A percentile compares a stretch with the other conserved stretches of the same genome.
These are phyloP conservation scores for Stictonetta naevosa DNA, from an alignment of 2,113 vertebrate genomes.

Conservation along the genomic window DNA sequence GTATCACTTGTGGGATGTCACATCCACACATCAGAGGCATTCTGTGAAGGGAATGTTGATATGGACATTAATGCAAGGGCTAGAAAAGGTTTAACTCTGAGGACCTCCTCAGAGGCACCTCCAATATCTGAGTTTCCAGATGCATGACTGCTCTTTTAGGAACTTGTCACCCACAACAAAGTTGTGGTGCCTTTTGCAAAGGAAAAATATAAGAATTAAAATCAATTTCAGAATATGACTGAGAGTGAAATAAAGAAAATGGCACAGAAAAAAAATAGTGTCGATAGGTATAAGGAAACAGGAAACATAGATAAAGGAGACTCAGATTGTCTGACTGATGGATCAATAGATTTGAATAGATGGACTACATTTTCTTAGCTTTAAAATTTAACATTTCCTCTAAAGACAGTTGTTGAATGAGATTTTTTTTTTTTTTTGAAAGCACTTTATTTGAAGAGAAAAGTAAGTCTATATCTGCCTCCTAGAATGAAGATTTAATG, in stretches of 20 bases:
- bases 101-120: not conserved
- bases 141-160: not conserved
- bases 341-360: not conserved
- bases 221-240: not conserved
- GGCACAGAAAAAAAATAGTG: not conserved
- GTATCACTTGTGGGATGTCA: accelerated
- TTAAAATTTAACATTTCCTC: not conserved
- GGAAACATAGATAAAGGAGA: not conserved
- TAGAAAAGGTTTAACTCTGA: not conserved
- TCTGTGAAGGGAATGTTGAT: not conserved
- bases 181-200: not conserved
- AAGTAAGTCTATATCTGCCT: not conserved
- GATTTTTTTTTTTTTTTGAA: not conserved
- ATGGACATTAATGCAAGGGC: not conserved
- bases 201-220: not conserved
- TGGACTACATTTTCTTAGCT: not conserved
- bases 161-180: not conserved
- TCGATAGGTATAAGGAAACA: not conserved
- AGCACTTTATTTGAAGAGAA: not conserved
- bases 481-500: not conserved
- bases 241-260: not conserved
- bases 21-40: not conserved
- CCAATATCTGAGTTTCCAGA: not conserved
- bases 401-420: not conserved
- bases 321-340: not conserved